These are phyloP conservation scores for Holotrichia oblita DNA, from an alignment of 1,140 invertebrate species.

Conservation along the genomic window DNA sequence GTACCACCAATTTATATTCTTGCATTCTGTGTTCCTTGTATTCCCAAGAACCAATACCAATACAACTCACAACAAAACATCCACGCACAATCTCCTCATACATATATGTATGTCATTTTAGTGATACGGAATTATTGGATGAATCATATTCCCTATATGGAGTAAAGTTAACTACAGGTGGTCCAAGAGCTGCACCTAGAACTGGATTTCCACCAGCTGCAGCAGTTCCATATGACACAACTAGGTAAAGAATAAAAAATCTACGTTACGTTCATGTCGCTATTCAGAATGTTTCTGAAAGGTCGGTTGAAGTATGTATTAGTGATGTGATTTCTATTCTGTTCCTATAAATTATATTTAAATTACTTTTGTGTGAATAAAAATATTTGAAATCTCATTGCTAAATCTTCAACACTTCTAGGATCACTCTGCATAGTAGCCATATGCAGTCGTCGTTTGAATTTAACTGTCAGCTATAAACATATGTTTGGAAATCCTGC, in stretches of 20 bases:
- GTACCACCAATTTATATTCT: too few relatives aligned
- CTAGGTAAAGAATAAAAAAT: conserved; percentile 60
- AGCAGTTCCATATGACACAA: conserved; percentile 67
- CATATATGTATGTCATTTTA: conserved; percentile 57
- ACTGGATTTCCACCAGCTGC: conserved; percentile 64
- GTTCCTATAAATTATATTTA: neutral
- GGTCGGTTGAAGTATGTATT: neutral
- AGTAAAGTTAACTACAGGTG: conserved; percentile 71
- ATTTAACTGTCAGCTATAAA: neutral
- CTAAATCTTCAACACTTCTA: neutral
- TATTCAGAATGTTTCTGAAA: conserved; percentile 1
- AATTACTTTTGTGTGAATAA: too few relatives aligned
- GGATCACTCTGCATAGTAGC: conserved; percentile 14
- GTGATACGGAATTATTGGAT: conserved; percentile 78
- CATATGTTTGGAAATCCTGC: conserved; percentile 22
- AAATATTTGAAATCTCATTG: neutral
- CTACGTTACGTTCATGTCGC: conserved; percentile 18
- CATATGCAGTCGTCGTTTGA: conserved; percentile 22
- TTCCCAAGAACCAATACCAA: too few relatives aligned
- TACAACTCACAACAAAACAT: too few relatives aligned
- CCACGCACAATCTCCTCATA: conserved; percentile 15
- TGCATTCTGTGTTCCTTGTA: too few relatives aligned
- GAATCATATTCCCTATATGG: conserved; percentile 83
- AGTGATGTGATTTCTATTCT: neutral
- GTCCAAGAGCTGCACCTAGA: conserved; percentile 63